Evolutionary conservation across 2,888 invertebrate species (phyloP).

Genomic region (Torymus texanus): DNA sequence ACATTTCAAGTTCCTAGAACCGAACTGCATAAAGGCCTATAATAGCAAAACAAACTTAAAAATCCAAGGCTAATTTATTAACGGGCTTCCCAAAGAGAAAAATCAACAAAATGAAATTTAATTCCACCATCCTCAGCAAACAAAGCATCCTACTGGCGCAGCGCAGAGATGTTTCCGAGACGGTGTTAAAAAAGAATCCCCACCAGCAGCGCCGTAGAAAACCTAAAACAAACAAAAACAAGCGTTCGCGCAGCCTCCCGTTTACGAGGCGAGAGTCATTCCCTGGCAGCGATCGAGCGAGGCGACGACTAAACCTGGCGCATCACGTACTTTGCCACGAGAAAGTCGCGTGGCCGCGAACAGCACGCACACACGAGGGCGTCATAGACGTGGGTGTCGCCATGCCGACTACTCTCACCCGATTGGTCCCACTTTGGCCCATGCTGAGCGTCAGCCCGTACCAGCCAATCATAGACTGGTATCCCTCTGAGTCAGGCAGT

Average conservation of each 20-base stretch:
- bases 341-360: constrained; percentile 55
- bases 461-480: too few relatives aligned
- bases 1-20: constrained; percentile 14
- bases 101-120: constrained; percentile 26
- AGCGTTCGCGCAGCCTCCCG: background rate
- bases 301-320: background rate
- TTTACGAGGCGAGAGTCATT: background rate
- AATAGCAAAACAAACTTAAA: constrained; percentile 16
- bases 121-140: constrained; percentile 8
- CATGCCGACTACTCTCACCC: background rate
- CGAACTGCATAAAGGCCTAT: background rate
- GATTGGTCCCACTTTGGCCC: too few relatives aligned
- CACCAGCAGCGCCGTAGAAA: background rate
- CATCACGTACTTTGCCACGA: background rate
- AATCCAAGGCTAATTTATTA: constrained; percentile 29
- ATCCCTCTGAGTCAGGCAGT: too few relatives aligned
- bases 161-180: background rate
- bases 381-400: constrained; percentile 5
- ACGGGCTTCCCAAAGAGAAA: constrained; percentile 3
- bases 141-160: constrained; percentile 1
- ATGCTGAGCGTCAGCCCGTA: too few relatives aligned
- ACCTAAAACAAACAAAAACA: constrained; percentile 33
- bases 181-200: background rate
- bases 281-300: background rate
- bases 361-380: constrained; percentile 1